Conservation (phyloP, 2,113 vertebrate species). For the Dicrurus megarhynchus region DNA sequence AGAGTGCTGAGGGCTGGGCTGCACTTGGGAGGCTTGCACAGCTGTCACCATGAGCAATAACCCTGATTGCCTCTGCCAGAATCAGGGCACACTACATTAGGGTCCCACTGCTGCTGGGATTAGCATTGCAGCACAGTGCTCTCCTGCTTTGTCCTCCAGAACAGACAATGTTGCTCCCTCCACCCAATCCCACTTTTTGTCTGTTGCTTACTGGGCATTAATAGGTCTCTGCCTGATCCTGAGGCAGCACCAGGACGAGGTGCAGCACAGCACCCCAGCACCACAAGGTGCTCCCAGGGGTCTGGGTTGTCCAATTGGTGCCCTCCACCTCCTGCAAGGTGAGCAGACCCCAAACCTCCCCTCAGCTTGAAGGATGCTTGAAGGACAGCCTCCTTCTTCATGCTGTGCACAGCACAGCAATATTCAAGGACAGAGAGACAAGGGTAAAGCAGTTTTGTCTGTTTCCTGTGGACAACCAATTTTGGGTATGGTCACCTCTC, state of each 20-base stretch:
- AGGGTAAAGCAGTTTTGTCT: neutral
- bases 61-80: neutral
- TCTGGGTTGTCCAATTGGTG: accelerated
- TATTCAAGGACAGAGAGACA: neutral
- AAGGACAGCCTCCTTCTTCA: neutral
- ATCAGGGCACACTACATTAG: too few species aligned
- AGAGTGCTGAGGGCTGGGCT: accelerated
- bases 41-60: accelerated
- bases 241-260: accelerated
- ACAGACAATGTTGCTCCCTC: accelerated
- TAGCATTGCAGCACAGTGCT: neutral
- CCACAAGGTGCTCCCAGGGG: neutral
- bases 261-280: neutral
- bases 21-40: accelerated
- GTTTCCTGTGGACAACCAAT: neutral
- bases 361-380: neutral
- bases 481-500: neutral
- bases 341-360: neutral
- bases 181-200: neutral
- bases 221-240: neutral
- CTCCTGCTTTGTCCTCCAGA: accelerated
- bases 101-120: neutral
- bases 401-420: accelerated
- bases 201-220: neutral
- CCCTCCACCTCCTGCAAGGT: neutral